These are phyloP conservation scores for Notolepis coatsorum DNA, from an alignment of 2,797 vertebrate species.

Conservation along the genomic window DNA sequence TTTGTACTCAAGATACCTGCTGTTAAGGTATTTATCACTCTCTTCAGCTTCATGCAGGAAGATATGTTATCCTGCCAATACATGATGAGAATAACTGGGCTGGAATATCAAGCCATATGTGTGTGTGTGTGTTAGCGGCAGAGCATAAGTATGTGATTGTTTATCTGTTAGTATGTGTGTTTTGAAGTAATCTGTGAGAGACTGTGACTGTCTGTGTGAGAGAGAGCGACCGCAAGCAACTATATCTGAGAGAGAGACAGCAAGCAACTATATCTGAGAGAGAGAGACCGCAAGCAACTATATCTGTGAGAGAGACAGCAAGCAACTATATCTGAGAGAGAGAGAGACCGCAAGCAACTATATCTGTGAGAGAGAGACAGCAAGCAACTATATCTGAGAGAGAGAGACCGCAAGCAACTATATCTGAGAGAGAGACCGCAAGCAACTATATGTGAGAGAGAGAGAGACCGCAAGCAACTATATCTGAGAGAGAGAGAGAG, in stretches of 20 bases:
- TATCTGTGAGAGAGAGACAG: not conserved
- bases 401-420: conserved; percentile 14
- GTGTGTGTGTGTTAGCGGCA: conserved; percentile 24
- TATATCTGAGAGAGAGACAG: conserved; percentile 16
- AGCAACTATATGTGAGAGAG: conserved; percentile 7
- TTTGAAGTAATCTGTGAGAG: conserved; percentile 5
- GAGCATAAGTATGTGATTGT: conserved; percentile 13
- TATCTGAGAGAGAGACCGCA: conserved; percentile 7
- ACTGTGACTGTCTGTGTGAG: conserved; percentile 1
- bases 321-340: conserved; percentile 28
- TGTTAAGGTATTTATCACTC: not conserved
- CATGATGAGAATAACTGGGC: conserved; percentile 45
- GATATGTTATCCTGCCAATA: conserved; percentile 2
- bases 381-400: conserved; percentile 7
- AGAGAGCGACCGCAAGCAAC: conserved; percentile 9
- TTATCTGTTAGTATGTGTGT: conserved; percentile 24
- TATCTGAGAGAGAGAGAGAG: conserved; percentile 41
- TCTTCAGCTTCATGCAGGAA: not conserved
- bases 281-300: too few species aligned
- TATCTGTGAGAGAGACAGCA: conserved; percentile 8
- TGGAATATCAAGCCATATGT: conserved; percentile 33
- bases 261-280: not conserved
- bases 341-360: conserved; percentile 42
- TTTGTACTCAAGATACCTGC: too few species aligned
- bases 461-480: conserved; percentile 14